These are phyloP conservation scores for Betta splendens DNA, from an alignment of 2,797 vertebrate species.

Conservation along the genomic window DNA sequence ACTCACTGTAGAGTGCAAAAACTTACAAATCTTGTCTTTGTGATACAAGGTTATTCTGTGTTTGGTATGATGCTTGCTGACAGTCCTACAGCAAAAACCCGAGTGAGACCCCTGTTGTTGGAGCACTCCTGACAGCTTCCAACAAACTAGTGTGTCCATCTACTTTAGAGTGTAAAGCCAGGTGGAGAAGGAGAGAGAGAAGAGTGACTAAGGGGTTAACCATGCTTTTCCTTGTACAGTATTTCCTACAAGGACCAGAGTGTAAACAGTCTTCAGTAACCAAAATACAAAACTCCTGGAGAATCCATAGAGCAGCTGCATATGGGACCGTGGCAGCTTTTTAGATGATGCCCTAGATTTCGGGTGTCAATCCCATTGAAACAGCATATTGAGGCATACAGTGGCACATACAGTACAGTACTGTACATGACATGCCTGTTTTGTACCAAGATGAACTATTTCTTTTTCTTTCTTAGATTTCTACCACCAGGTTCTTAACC, in stretches of 20 bases:
- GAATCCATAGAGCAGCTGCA: conserved; percentile 14
- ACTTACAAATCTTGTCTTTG: conserved; percentile 41
- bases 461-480: no score
- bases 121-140: conserved; percentile 60
- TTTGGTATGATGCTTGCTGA: conserved; percentile 29
- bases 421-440: no score
- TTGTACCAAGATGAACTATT: no score
- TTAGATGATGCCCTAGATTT: not conserved
- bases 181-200: conserved; percentile 36
- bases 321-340: conserved; percentile 21
- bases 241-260: conserved; percentile 65
- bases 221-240: conserved; percentile 43
- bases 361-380: no score
- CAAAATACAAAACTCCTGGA: conserved; percentile 41
- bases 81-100: conserved; percentile 43
- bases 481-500: no score
- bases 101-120: conserved; percentile 43
- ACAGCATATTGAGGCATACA: no score
- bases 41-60: conserved; percentile 37
- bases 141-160: conserved; percentile 55
- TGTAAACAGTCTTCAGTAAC: conserved; percentile 60
- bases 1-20: conserved; percentile 33
- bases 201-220: conserved; percentile 45
- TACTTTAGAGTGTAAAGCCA: conserved; percentile 61
- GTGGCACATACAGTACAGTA: no score